These are phyloP conservation scores for Zaprionus camerounensis DNA, from an alignment of 1,140 invertebrate genomes.

Conservation along the genomic window DNA sequence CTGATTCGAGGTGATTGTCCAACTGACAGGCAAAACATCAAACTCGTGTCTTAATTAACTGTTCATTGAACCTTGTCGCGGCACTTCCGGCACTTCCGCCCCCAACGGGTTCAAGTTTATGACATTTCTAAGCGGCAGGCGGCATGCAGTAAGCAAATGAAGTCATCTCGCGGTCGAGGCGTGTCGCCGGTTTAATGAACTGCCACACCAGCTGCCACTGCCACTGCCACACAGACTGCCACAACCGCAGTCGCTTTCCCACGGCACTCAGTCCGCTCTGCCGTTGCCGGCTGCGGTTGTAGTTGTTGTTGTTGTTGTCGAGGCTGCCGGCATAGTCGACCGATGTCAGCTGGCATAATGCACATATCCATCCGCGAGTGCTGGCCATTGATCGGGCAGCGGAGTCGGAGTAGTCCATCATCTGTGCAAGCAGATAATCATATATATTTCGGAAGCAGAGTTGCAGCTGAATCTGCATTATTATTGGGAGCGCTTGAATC, in stretches of 20 bases:
- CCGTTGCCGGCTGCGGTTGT: constrained; percentile 17
- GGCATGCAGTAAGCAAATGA: constrained; percentile 51
- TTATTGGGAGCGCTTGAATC: constrained; percentile 38
- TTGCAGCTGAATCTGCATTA: constrained; percentile 77
- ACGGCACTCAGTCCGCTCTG: constrained; percentile 47
- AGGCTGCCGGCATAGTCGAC: too few species aligned
- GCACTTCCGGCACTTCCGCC: constrained; percentile 45
- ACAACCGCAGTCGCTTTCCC: constrained; percentile 63
- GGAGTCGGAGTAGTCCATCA: constrained; percentile 65
- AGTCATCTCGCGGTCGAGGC: constrained; percentile 64
- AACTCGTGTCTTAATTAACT: constrained; percentile 58
- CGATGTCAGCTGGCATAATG: constrained; percentile 22
- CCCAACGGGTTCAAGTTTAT: constrained; percentile 68
- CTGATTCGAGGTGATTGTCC: constrained; percentile 5
- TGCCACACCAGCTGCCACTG: constrained; percentile 26
- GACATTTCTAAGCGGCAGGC: constrained; percentile 61
- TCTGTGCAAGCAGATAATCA: constrained; percentile 73
- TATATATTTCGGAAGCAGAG: constrained; percentile 79
- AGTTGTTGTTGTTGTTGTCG: neutral
- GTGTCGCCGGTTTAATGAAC: constrained; percentile 73
- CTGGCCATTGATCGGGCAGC: constrained; percentile 44
- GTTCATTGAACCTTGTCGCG: constrained; percentile 64
- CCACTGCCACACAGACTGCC: neutral
- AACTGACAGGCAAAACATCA: constrained; percentile 28
- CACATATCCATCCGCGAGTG: constrained; percentile 33